Evolutionary conservation across 2,888 invertebrate genomes (phyloP).

Genomic region (Stegophylla sp.): DNA sequence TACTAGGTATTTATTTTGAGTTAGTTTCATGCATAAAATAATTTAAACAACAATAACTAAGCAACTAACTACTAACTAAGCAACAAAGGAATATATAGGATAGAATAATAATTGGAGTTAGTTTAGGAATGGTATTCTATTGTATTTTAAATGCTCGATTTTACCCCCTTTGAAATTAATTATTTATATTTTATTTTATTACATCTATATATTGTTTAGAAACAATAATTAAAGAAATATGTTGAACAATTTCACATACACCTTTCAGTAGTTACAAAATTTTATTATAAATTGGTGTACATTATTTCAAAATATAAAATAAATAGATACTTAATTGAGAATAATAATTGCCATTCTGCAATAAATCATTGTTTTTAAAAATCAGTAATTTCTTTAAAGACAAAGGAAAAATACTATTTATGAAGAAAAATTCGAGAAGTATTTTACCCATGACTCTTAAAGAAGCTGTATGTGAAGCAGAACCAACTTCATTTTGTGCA

Average conservation of each 20-base stretch:
- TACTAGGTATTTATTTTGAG: not conserved
- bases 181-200: not conserved
- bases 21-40: conserved; percentile 35
- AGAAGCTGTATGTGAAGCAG: conserved; percentile 67
- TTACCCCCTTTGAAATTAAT: not conserved
- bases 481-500: conserved; percentile 70
- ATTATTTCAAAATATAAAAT: not conserved
- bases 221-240: not conserved
- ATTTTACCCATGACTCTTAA: conserved; percentile 70
- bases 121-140: conserved; percentile 24
- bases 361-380: not conserved
- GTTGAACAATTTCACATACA: not conserved
- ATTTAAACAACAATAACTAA: conserved; percentile 31
- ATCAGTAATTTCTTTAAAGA: not conserved
- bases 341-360: not conserved
- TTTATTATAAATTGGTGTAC: too few species aligned
- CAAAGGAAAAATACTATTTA: not conserved
- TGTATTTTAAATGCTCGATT: not conserved
- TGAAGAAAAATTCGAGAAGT: conserved; percentile 3
- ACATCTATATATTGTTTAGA: not conserved
- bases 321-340: not conserved
- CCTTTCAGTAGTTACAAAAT: not conserved
- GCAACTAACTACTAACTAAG: conserved; percentile 52
- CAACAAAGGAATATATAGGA: conserved; percentile 47
- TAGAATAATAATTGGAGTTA: conserved; percentile 28